These are phyloP conservation scores for Cricetomys ansorgei DNA, from an alignment of 2,113 vertebrate genomes.

Conservation along the genomic window DNA sequence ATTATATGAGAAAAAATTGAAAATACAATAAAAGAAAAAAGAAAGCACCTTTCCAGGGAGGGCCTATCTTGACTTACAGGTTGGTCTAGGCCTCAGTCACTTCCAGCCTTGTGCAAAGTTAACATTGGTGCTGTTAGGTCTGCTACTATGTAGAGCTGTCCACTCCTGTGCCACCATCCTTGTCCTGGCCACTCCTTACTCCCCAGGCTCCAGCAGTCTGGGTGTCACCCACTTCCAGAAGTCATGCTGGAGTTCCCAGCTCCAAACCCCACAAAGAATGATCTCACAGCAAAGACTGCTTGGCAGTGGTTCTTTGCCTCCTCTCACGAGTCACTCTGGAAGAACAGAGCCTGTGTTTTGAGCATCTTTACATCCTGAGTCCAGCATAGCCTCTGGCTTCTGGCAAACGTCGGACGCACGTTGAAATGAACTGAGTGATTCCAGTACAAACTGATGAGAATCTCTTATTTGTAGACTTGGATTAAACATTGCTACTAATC, in stretches of 20 bases:
- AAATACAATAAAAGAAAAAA: not conserved
- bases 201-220: not conserved
- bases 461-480: not conserved
- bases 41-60: not conserved
- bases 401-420: not conserved
- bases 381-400: not conserved
- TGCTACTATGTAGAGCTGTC: not conserved
- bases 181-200: not conserved
- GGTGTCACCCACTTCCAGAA: not conserved
- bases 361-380: not conserved
- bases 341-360: not conserved
- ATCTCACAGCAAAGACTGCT: not conserved
- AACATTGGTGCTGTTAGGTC: accelerated
- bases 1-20: not conserved
- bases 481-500: conserved; percentile 8
- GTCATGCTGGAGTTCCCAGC: not conserved
- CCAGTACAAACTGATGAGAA: not conserved
- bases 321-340: not conserved
- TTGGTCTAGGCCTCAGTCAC: not conserved
- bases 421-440: conserved; percentile 8
- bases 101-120: not conserved
- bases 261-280: not conserved
- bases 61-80: not conserved
- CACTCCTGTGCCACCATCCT: accelerated
- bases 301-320: not conserved